Base-by-base conservation (phyloP, 37 sponge, comb jelly and placozoan species). In the Ephydatia muelleri region DNA sequence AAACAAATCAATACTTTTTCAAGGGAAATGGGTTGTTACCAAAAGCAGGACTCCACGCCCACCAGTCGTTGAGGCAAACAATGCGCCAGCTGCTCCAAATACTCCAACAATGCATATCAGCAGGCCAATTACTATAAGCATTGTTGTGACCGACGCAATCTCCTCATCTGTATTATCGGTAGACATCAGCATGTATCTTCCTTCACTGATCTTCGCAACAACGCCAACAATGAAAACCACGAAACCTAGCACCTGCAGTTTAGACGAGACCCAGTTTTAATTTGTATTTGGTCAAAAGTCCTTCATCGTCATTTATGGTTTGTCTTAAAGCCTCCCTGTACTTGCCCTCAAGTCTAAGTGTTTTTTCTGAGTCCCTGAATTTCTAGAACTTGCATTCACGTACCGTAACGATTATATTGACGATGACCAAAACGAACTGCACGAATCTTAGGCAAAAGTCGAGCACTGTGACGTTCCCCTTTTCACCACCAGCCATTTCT, bases 91-190 rank as follows among this genome's bases (percentile, higher is more conserved):
- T 0, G 64, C 33, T 13, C 91, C 91, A 49, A 78, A 69, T 1
- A 67, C 73, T 65, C 91, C 91, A 40, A 91, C 28, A n/a, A 86
- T 22, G 31, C 78, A 26, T 27, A 86, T 70, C 72, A 91, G 83
- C 26, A 86, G 9, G 0, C 91, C 91, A 11, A 91, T 36, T 0
- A 91, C 69, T 5, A 91, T 91, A 34, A 86, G 80, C 43, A 91
- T 64, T 13, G 86, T 67, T 0, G 87, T 36, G 38, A 86, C 49
- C 16, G 57, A 64, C 28, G 78, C 38, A 47, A 68, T 70, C 25
- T 49, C n/a, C 12, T 57, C 57, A 57, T 57, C 57, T 5, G 57
- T 57, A 57, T 57, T 57, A 14, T 57, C 57, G 16, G 57, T 57
- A 1, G 57, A 57, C 57, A 57, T 57, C 57, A 57, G 16, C 12